Conservation (phyloP, 1,140 invertebrate species). For the Melanaphis sacchari region DNA sequence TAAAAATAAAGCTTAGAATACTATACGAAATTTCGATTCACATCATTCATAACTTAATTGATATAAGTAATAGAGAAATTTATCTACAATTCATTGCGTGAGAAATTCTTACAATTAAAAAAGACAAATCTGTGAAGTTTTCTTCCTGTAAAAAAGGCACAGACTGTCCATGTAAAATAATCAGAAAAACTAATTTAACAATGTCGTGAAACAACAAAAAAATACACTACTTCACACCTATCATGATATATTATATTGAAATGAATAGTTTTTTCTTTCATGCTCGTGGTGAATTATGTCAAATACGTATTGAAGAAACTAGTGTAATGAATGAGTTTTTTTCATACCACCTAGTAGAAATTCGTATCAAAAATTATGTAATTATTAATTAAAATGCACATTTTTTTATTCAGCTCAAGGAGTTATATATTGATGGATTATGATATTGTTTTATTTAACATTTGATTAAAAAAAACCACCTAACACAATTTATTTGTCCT, state of each 20-base stretch:
- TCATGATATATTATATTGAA: neutral
- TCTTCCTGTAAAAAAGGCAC: neutral
- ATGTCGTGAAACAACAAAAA: neutral
- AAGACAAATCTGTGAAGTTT: constrained; percentile 9
- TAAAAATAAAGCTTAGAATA: neutral
- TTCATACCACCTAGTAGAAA: neutral
- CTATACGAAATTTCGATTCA: constrained; percentile 11
- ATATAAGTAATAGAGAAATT: neutral
- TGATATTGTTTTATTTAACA: constrained; percentile 6
- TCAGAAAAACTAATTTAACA: constrained; percentile 14
- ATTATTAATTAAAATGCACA: constrained; percentile 4
- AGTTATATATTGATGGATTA: neutral
- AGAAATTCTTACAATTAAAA: neutral
- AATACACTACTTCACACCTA: neutral
- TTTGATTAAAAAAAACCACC: neutral
- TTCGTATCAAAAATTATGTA: neutral
- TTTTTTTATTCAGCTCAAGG: neutral
- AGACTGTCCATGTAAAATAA: neutral
- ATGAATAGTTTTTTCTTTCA: neutral
- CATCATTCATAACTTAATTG: neutral
- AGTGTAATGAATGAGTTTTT: neutral
- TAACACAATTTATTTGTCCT: neutral
- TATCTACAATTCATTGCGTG: neutral
- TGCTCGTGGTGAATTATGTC: neutral
- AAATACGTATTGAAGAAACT: neutral